Base-by-base conservation (phyloP, 2,797 vertebrate species). In the Salarias fasciatus region DNA sequence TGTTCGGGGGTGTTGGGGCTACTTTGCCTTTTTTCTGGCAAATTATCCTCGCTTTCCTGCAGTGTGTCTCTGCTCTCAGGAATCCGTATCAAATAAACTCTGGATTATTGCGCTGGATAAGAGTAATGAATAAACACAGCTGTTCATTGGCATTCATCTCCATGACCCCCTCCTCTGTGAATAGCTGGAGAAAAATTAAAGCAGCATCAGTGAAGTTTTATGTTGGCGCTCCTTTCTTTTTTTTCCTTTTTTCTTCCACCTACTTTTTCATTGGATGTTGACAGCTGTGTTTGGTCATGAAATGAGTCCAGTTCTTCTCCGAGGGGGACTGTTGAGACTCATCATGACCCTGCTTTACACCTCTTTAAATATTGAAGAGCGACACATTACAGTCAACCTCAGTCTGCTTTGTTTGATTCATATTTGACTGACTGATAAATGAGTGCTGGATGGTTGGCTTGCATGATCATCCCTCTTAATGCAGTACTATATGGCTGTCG, bases 41-140 rank as follows among this genome's bases (percentile, higher is more conserved):
- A 79, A 82, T 82, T 70, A 71, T 53, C 53, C 50, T 31, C 35
- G 63, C 58, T 63, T 77, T 75, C 66, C 77, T 63, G 57, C 41
- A 53, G 54, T 35, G 54, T 45, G 62, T 70, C 57, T 80, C 65
- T 70, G 69, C 64, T 73, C 56, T 68, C 58, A 56, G 59, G 55
- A 61, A 75, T 77, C 53, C 58, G 72, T 64, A 83, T 75, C 72
- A 74, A 79, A 83, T 71, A 58, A 63, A 84, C 69, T 75, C 75
- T 69, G 58, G 76, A 88, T 89, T 75, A 83, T 83, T 63, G 43
- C 73, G 52, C 60, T 49, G 72, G 57, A 78, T 79, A 71, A 62
- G 50, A 72, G 75, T 79, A 88, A 83, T 80, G 62, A 83, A 85
- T 70, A 75, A 75, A 83, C 71, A 80, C 75, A 80, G 73, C 64